Percentiles rank a stretch among this genome's conserved stretches.
Conservation (phyloP, 2,888 invertebrate genomes). For the Cremastinae sp. region DNA sequence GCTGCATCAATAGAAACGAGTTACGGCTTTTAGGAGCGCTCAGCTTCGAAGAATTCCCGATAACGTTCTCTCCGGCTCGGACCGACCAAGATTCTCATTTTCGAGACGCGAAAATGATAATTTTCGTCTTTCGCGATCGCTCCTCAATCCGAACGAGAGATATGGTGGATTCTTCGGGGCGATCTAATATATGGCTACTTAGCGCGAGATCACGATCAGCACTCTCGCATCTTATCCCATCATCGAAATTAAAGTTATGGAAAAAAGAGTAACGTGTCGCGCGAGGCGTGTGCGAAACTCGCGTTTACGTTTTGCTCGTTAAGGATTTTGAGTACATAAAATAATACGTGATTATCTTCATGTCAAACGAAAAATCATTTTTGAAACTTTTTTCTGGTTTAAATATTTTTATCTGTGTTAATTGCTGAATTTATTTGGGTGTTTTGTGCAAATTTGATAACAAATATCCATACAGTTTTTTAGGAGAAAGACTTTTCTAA, state of each 20-base stretch:
- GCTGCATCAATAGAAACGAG: constrained; percentile 62
- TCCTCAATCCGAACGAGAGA: too few relatives aligned
- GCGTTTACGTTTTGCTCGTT: constrained; percentile 9
- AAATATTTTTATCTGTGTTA: too few relatives aligned
- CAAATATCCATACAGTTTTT: too few relatives aligned
- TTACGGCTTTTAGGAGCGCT: constrained; percentile 68
- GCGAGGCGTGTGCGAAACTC: neutral
- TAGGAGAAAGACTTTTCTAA: too few relatives aligned
- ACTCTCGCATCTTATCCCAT: constrained; percentile 49
- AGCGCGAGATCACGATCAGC: constrained; percentile 56
- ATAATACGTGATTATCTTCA: too few relatives aligned
- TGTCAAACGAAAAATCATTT: too few relatives aligned
- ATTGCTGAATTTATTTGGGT: too few relatives aligned
- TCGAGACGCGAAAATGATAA: constrained; percentile 3
- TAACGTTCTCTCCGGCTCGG: neutral
- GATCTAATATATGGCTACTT: constrained; percentile 26
- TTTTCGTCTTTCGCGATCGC: too few relatives aligned
- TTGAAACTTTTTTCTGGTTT: too few relatives aligned
- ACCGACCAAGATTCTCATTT: neutral
- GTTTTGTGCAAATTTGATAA: too few relatives aligned
- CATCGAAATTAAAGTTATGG: too few relatives aligned
- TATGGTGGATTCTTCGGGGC: constrained; percentile 42
- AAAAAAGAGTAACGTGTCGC: too few relatives aligned
- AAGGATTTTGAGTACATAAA: neutral
- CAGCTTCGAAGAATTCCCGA: constrained; percentile 39